Evolutionary conservation across 1,140 invertebrate species (phyloP), one percentile per base, ranked within the genome.

Genomic region (Sogatella furcifera): DNA sequence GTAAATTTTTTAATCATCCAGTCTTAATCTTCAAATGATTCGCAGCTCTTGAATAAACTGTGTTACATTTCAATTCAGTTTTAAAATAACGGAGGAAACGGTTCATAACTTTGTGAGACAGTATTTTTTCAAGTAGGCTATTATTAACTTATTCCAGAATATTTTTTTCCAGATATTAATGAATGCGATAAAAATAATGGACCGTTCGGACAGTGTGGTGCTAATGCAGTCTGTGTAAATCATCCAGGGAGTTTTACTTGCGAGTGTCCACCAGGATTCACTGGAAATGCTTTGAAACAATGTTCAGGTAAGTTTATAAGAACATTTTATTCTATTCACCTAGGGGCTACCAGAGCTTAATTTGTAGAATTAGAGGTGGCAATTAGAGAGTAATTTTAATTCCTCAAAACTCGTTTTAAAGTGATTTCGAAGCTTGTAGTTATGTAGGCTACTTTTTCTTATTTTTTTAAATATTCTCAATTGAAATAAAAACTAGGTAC

Each of bases 101-200:
- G n/a, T 31, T 57, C 44, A 57, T 61, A 19, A 56, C 44, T 43
- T 5, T 5, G 53, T 52, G n/a, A n/a, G n/a, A n/a, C n/a, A n/a
- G n/a, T n/a, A n/a, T n/a, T n/a, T n/a, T n/a, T n/a, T n/a, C n/a
- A n/a, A n/a, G n/a, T n/a, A n/a, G n/a, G n/a, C n/a, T n/a, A n/a
- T n/a, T n/a, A n/a, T n/a, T n/a, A n/a, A n/a, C n/a, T n/a, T n/a
- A n/a, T n/a, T 31, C 31, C 31, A 31, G 4, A 31, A 55, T 66
- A 64, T 68, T 43, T 31, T 24, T 62, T 65, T 69, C n/a, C 62
- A 85, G 92, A 96, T 74, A 88, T 98, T 62, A 84, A 98, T 71
- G 95, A 98, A 77, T 98, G 95, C 71, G 89, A 92, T 67, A 75
- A 75, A 38, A 71, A 81, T 11, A 80, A 86, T 67, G 90, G 89